Base-by-base conservation (phyloP, 2,888 invertebrate genomes). In the Drosophila sordidapex region DNA sequence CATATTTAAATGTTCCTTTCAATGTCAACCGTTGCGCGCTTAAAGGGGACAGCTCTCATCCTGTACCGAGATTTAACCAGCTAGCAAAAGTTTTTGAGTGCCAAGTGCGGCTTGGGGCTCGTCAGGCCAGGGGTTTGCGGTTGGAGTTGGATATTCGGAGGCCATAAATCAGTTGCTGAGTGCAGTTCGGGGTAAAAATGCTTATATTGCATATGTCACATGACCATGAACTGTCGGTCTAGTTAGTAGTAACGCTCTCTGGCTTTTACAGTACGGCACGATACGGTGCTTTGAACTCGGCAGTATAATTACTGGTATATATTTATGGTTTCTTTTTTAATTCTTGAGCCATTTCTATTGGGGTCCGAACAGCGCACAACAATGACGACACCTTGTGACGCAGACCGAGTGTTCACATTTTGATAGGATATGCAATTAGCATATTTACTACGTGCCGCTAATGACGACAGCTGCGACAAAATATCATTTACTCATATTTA, bases 11-110 rank as follows among this genome's bases (percentile, higher is more conserved):
- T 81, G 59, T 63, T 57, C 36, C 62, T 77, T 82, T 82, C 84
- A 83, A 83, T 85, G 84, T 79, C 87, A 87, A 81, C 71, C 46
- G 69, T 66, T 84, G 73, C 82, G 70, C 64, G 67, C 51, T 64
- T 35, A 51, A 58, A 53, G 40, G 38, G 53, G 54, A 29, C 54
- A 35, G 27, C 13, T 18, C 70, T 40, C 46, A 57, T 63, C 38
- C 70, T 53, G 65, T 31, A 5, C 36, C 46, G 4, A 35, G 65
- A 61, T 57, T 36, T 31, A 68, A 63, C 52, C 46, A 40, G 59
- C 71, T 65, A 72, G 64, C 60, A 65, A 79, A 79, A 76, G 76
- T 79, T 79, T 74, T 79, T 29, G 68, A 79, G 78, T 72, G 79
- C 79, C 79, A 78, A 79, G 64, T 70, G 71, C 60, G 53, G 54